Percentiles rank a stretch among this genome's conserved stretches.
phyloP scores from a whole-genome alignment of 2,797 vertebrate species.

The Carapus acus region DNA sequence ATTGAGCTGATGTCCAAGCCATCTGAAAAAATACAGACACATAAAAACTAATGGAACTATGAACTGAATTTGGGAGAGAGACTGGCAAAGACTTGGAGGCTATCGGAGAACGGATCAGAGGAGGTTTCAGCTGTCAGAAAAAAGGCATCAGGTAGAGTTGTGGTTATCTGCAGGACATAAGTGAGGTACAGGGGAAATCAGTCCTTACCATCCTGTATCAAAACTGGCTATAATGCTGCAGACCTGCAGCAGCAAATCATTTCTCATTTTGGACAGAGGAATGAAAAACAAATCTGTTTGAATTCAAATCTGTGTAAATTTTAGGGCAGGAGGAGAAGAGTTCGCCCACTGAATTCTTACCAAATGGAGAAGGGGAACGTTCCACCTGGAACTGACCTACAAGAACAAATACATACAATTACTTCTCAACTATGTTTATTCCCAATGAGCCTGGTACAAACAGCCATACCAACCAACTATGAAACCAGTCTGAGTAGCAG shows the following conservation, averaged over 20 bases:
- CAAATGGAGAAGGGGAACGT: constrained; percentile 86
- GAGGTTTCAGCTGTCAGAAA: not conserved
- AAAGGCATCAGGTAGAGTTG: not conserved
- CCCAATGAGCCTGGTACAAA: not conserved
- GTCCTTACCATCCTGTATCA: not conserved
- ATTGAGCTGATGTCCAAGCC: constrained; percentile 79
- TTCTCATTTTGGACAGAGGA: too few relatives aligned
- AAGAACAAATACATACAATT: constrained; percentile 56
- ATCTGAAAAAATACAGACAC: constrained; percentile 58
- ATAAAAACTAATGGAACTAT: not conserved
- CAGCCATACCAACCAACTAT: not conserved
- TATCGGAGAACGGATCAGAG: too few relatives aligned
- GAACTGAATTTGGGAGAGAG: constrained; percentile 1
- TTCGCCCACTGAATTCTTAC: constrained; percentile 78
- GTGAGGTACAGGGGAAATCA: not conserved
- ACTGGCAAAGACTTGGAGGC: constrained; percentile 6
- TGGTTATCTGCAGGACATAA: not conserved
- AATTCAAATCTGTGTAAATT: not conserved
- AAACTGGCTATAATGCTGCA: not conserved
- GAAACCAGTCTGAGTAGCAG: too few relatives aligned
- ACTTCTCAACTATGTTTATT: not conserved
- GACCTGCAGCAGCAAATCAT: not conserved
- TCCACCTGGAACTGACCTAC: constrained; percentile 98
- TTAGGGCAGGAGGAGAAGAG: not conserved
- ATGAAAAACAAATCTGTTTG: not conserved